Evolutionary conservation across 92 coral and sea anemone genomes (phyloP).

Genomic region (Zoanthus sansibaricus): DNA sequence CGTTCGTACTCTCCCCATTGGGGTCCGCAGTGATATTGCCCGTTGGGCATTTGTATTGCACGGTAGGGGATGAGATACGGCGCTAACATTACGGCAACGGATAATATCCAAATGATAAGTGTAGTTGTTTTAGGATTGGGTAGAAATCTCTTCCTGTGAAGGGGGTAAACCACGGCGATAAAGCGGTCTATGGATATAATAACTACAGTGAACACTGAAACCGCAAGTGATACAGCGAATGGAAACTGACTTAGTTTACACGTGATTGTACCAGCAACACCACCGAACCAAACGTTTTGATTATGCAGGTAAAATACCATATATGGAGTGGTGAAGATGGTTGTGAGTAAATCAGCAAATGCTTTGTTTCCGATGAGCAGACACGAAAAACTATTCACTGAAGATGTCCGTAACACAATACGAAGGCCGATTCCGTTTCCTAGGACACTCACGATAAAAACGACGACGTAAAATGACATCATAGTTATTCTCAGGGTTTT

Average conservation of each 20-base stretch:
- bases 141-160: conserved; percentile 46
- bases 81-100: conserved; percentile 58
- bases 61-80: conserved; percentile 73
- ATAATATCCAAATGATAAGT: conserved; percentile 63
- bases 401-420: conserved; percentile 48
- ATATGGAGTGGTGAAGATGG: conserved; percentile 75
- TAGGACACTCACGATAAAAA: conserved; percentile 48
- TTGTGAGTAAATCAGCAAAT: conserved; percentile 79
- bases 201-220: conserved; percentile 74
- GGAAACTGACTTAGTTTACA: conserved; percentile 77
- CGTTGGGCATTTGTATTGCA: conserved; percentile 25
- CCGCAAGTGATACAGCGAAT: conserved; percentile 74
- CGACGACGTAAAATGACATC: conserved; percentile 59
- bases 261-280: conserved; percentile 64
- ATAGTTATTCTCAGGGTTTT: conserved; percentile 35
- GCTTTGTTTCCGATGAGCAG: conserved; percentile 78
- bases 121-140: conserved; percentile 59
- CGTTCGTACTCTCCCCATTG: conserved; percentile 50
- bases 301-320: conserved; percentile 58
- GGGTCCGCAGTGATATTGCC: conserved; percentile 63
- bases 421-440: conserved; percentile 56
- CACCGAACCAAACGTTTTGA: conserved; percentile 75
- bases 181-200: conserved; percentile 73
- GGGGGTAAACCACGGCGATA: conserved; percentile 64
- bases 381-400: conserved; percentile 47